These are phyloP conservation scores for Maniola hyperantus DNA, from an alignment of 2,888 invertebrate species.

Conservation along the genomic window DNA sequence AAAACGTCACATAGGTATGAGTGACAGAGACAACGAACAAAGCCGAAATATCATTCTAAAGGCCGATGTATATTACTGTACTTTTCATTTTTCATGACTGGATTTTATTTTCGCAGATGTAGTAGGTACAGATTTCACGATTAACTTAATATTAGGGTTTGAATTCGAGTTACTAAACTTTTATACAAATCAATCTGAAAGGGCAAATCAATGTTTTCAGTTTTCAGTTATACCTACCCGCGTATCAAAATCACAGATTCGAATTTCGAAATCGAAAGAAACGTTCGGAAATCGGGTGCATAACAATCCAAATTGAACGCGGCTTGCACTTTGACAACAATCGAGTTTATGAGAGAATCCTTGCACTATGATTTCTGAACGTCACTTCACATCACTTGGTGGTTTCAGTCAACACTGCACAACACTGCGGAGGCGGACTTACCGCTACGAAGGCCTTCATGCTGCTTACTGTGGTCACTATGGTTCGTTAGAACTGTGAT, in stretches of 20 bases:
- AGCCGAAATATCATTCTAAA: too few species aligned
- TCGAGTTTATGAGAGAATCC: slow-evolving; percentile 1
- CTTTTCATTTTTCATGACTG: too few species aligned
- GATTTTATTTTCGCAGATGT: too few species aligned
- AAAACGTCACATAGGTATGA: too few species aligned
- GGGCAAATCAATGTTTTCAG: background rate
- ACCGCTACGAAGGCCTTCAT: slow-evolving; percentile 82
- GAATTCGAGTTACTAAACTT: too few species aligned
- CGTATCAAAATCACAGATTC: slow-evolving; percentile 20
- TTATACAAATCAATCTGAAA: too few species aligned
- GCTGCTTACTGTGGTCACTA: slow-evolving; percentile 77
- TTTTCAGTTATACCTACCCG: background rate
- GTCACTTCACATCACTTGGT: slow-evolving; percentile 57
- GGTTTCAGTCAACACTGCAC: slow-evolving; percentile 53
- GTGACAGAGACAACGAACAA: too few species aligned
- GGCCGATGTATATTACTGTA: too few species aligned
- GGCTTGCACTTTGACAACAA: slow-evolving; percentile 42
- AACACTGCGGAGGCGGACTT: slow-evolving; percentile 48
- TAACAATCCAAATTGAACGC: slow-evolving; percentile 27
- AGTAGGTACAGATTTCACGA: too few species aligned
- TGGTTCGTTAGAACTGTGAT: slow-evolving; percentile 75
- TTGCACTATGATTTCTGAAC: slow-evolving; percentile 66
- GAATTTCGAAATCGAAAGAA: slow-evolving; percentile 24
- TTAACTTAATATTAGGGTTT: too few species aligned
- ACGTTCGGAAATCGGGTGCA: slow-evolving; percentile 45